A percentile compares a stretch with the other conserved stretches of the same genome.
Evolutionary conservation across 2,888 invertebrate species (phyloP).

Genomic region (Drosophila cracens): DNA sequence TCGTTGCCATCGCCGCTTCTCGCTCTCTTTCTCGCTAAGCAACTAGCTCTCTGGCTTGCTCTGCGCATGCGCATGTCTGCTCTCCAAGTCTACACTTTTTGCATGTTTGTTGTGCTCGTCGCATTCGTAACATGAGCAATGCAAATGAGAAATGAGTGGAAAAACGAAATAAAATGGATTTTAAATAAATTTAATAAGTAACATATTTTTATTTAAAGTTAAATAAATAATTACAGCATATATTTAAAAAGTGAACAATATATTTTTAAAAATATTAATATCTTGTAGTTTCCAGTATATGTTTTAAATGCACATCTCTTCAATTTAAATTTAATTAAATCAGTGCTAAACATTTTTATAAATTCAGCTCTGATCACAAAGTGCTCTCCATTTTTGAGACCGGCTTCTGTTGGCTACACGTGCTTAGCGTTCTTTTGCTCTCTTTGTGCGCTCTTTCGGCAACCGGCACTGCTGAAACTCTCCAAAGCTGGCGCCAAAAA

Average conservation of each 20-base stretch:
- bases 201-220: not conserved
- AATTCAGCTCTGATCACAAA: not conserved
- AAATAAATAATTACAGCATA: not conserved
- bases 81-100: slow-evolving; percentile 67
- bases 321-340: not conserved
- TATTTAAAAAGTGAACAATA: not conserved
- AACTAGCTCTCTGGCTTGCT: not conserved
- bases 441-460: slow-evolving; percentile 15
- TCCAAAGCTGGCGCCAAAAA: slow-evolving; percentile 74
- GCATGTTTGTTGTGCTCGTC: slow-evolving; percentile 69
- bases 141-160: not conserved
- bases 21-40: slow-evolving; percentile 4
- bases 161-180: not conserved
- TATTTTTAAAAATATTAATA: not conserved
- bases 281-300: not conserved
- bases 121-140: slow-evolving; percentile 67
- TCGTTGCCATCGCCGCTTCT: slow-evolving; percentile 57
- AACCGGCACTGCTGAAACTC: slow-evolving; percentile 62
- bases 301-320: not conserved
- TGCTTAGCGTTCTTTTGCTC: slow-evolving; percentile 21
- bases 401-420: slow-evolving; percentile 44
- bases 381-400: not conserved
- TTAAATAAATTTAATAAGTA: not conserved
- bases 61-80: slow-evolving; percentile 47
- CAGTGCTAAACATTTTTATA: not conserved